A percentile compares a stretch with the other conserved stretches of the same genome.
These are phyloP conservation scores for Pachycephala philippinensis DNA, from an alignment of 2,113 vertebrate species.

Conservation along the genomic window DNA sequence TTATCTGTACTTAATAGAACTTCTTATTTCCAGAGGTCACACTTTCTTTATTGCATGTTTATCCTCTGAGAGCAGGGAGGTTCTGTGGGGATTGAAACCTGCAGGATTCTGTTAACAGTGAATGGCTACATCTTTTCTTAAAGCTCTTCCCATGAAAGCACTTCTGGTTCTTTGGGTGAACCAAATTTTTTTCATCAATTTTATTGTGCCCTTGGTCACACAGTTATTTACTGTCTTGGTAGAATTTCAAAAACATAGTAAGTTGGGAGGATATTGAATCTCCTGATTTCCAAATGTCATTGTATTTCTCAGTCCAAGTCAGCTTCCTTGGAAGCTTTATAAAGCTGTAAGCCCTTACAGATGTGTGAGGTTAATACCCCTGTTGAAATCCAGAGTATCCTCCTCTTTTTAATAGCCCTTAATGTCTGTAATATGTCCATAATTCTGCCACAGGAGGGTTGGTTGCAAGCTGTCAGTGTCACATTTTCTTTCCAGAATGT, in stretches of 20 bases:
- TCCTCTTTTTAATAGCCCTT: neutral
- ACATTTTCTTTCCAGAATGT: neutral
- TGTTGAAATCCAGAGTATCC: neutral
- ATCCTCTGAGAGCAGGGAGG: neutral
- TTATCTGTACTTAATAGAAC: constrained; percentile 65
- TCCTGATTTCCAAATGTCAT: neutral
- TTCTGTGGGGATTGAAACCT: constrained; percentile 12
- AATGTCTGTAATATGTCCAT: neutral
- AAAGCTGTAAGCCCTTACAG: neutral
- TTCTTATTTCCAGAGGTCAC: constrained; percentile 62
- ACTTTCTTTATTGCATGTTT: constrained; percentile 51
- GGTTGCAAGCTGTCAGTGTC: neutral
- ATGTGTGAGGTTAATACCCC: neutral
- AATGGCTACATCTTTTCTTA: neutral
- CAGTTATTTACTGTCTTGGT: neutral
- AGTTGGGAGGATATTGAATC: neutral
- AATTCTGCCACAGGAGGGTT: neutral
- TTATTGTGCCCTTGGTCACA: neutral
- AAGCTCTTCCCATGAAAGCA: neutral
- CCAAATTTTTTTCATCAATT: neutral
- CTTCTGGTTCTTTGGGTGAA: neutral
- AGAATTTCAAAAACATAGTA: neutral
- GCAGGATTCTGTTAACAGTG: neutral
- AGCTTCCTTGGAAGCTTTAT: neutral
- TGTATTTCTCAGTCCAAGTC: neutral